These are phyloP conservation scores for Metridium senile DNA, from an alignment of 92 coral and sea anemone species.

Conservation along the genomic window DNA sequence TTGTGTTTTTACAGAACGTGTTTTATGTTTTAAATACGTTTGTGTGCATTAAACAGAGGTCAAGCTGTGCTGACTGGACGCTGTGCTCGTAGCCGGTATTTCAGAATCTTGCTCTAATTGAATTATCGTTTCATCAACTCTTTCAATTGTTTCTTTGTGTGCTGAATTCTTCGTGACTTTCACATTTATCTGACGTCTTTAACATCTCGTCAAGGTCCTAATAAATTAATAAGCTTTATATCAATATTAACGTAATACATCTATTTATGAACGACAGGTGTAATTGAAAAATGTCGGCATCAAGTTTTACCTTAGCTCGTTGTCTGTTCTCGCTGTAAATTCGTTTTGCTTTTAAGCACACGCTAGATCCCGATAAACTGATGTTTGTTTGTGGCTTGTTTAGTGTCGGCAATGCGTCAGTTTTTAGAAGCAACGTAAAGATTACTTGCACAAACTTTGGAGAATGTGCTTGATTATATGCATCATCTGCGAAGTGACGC, in stretches of 20 bases:
- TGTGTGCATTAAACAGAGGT: not conserved
- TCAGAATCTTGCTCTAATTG: not conserved
- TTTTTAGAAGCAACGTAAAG: not conserved
- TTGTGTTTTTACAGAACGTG: not conserved
- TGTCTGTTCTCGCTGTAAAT: not conserved
- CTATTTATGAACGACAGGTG: not conserved
- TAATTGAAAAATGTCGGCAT: not conserved
- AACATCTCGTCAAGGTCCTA: not conserved
- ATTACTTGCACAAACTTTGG: not conserved
- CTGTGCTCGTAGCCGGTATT: not conserved
- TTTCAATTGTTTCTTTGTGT: not conserved
- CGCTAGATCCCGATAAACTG: not conserved
- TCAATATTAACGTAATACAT: not conserved
- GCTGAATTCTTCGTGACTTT: not conserved
- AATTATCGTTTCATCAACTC: not conserved
- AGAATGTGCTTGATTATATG: not conserved
- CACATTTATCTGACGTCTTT: not conserved
- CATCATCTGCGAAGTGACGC: not conserved
- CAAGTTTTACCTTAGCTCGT: not conserved
- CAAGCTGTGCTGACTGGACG: not conserved
- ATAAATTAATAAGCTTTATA: not conserved
- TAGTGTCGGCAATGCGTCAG: not conserved
- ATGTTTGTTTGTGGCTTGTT: not conserved
- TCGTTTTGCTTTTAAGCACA: not conserved
- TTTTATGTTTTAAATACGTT: not conserved